Evolutionary conservation across 1,140 invertebrate genomes (phyloP), one percentile per base, ranked within the genome.

Genomic region (Cheumatopsyche charites): DNA sequence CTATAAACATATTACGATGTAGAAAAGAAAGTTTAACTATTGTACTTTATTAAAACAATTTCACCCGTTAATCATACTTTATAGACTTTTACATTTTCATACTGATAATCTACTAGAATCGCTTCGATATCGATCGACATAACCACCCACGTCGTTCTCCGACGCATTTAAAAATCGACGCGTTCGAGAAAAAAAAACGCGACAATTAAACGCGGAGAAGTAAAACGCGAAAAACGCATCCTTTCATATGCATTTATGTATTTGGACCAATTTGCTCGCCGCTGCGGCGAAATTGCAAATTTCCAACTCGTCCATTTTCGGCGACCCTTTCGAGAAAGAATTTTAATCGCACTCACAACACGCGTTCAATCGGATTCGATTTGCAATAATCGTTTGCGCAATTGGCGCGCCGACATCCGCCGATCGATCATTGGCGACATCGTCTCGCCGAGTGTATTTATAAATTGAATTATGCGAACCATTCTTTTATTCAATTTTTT

Each of bases 261-360:
- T 75, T 72, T 72, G 73, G 73, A 70, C 29, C 73, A 75, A 75
- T 75, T 75, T 75, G 52, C 58, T 52, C 19, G 49, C 6, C 49
- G 49, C 23, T 17, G 19, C 2, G 62, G 62, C n/a, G 62, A 65
- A 65, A 65, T 65, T 65, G 55, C 55, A 12, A 9, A 36, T 36
- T 36, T 36, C 9, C 29, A 21, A 5, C 19, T 12, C 12, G 21
- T 9, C 62, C 62, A 17, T 41, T 42, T 65, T 65, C 17, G 62
- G 62, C 36, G 36, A n/a, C n/a, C 62, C 11, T 41, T 41, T 65
- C 13, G 21, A 49, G 13, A 19, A 49, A 15, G 13, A 61, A 15
- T 61, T 61, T 61, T 61, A 19, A 61, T 36, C 29, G 9, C 9
- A 36, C 29, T 4, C 29, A 36, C 9, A 36, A 36, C 9, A 36